phyloP scores from a whole-genome alignment of 2,888 invertebrate species.

The Trachelus troglodyta region DNA sequence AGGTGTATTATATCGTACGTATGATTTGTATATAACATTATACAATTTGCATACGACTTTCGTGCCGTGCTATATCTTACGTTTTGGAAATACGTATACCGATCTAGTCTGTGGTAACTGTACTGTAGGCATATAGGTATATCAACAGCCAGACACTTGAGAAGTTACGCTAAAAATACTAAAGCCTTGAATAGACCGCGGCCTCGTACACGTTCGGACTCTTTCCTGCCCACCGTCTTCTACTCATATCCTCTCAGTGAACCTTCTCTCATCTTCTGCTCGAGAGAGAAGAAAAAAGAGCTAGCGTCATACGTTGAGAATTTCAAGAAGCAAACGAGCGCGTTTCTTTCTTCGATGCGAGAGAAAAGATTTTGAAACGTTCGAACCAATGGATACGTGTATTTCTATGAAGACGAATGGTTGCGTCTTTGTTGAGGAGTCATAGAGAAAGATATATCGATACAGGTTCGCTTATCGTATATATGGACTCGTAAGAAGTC shows the following conservation, averaged over 20 bases:
- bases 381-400: background rate
- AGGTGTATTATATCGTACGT: background rate
- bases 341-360: background rate
- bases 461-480: background rate
- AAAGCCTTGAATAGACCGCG: constrained; percentile 4
- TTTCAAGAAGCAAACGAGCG: background rate
- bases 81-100: background rate
- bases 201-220: background rate
- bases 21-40: background rate
- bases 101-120: background rate
- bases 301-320: background rate
- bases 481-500: background rate
- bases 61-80: background rate
- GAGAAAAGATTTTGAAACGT: background rate
- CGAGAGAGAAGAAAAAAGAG: background rate
- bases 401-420: background rate
- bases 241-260: background rate
- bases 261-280: background rate
- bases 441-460: background rate
- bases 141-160: background rate
- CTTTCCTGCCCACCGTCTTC: background rate
- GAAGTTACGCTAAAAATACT: constrained; percentile 13
- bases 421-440: background rate
- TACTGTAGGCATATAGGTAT: background rate
- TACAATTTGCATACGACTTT: background rate